Evolutionary conservation across 2,888 invertebrate species (phyloP).

Genomic region (Cyclophora punctaria): DNA sequence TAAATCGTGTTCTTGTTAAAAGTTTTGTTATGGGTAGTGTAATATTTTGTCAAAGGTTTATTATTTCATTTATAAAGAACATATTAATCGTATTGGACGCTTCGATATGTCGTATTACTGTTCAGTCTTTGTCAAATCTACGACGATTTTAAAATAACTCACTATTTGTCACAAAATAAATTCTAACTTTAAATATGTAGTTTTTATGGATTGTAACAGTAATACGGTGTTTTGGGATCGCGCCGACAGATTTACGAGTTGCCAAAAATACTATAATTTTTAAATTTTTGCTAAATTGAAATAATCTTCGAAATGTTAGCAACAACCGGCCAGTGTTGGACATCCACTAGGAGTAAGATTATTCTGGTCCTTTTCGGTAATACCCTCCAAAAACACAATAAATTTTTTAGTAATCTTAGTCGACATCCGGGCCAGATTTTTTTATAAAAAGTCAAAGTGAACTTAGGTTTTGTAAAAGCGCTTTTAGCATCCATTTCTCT

Average conservation of each 20-base stretch:
- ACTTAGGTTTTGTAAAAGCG: conserved; percentile 15
- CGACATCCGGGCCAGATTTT: conserved; percentile 45
- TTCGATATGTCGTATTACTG: no score
- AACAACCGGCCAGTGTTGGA: conserved; percentile 67
- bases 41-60: conserved; percentile 39
- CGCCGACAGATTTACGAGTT: conserved; percentile 27
- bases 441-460: conserved; percentile 15
- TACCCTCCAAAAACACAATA: conserved; percentile 67
- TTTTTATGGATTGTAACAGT: conserved; percentile 32
- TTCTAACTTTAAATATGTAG: conserved; percentile 28
- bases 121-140: no score
- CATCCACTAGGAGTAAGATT: conserved; percentile 69
- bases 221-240: conserved; percentile 35
- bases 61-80: conserved; percentile 22
- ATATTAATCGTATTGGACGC: no score
- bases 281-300: conserved; percentile 44
- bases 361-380: conserved; percentile 61
- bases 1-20: conserved; percentile 63
- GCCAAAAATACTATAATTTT: conserved; percentile 45
- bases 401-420: conserved; percentile 57
- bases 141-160: conserved; percentile 30
- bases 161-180: conserved; percentile 47
- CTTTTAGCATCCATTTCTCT: conserved; percentile 22
- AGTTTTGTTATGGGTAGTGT: conserved; percentile 62
- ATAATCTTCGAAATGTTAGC: conserved; percentile 49